These are phyloP conservation scores for Bradysia coprophila DNA, from an alignment of 1,140 invertebrate species.

Conservation along the genomic window DNA sequence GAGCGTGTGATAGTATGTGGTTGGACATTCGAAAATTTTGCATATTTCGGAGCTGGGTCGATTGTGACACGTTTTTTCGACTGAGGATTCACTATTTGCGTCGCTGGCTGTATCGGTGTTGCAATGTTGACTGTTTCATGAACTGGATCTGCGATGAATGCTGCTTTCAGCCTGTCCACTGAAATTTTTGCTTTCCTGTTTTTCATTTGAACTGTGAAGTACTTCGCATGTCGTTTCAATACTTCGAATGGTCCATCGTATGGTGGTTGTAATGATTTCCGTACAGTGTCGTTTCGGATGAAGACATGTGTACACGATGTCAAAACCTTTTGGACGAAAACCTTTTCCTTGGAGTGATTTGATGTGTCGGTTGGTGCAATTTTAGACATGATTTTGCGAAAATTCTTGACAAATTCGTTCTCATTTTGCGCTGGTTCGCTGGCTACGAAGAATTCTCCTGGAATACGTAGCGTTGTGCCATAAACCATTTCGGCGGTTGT, in stretches of 20 bases:
- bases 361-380: constrained; percentile 6
- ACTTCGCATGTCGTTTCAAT: constrained; percentile 11
- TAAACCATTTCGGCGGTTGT: constrained; percentile 6
- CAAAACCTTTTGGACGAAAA: constrained; percentile 11
- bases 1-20: not conserved
- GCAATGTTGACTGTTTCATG: too few relatives aligned
- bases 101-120: too few relatives aligned
- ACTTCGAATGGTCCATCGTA: constrained; percentile 22
- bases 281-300: constrained; percentile 15
- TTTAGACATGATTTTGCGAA: constrained; percentile 7
- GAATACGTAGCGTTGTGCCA: constrained; percentile 12
- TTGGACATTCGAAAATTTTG: too few relatives aligned
- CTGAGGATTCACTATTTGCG: too few relatives aligned
- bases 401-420: constrained; percentile 6
- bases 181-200: constrained; percentile 12
- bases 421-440: not conserved
- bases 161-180: constrained; percentile 23
- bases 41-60: too few relatives aligned
- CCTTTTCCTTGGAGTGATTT: constrained; percentile 7
- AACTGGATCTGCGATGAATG: constrained; percentile 8
- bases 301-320: constrained; percentile 15
- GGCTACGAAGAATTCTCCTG: constrained; percentile 18
- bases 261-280: constrained; percentile 16
- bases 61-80: too few relatives aligned
- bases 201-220: constrained; percentile 11